Conservation (phyloP, 2,113 vertebrate genomes). For the Apodemus sylvaticus region DNA sequence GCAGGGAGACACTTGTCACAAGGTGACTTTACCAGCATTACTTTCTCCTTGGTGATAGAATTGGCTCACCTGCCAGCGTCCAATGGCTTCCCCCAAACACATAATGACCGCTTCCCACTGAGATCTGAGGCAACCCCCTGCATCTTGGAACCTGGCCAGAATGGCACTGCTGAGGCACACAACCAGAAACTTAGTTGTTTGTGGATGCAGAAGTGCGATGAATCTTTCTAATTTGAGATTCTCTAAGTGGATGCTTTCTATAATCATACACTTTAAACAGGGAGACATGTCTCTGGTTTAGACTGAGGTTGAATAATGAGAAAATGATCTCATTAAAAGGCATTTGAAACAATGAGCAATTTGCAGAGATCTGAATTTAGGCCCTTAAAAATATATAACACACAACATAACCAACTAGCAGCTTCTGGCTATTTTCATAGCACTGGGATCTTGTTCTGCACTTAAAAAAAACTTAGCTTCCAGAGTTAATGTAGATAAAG, state of each 20-base stretch:
- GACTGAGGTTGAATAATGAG: not conserved
- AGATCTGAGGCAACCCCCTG: conserved; percentile 84
- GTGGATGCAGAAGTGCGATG: conserved; percentile 85
- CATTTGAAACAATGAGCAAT: not conserved
- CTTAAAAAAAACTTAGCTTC: conserved; percentile 11
- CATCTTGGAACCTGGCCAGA: conserved; percentile 84
- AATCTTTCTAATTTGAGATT: conserved; percentile 82
- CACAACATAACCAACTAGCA: not conserved
- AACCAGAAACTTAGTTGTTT: conserved; percentile 79
- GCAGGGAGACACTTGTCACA: conserved; percentile 85
- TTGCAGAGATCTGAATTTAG: conserved; percentile 23
- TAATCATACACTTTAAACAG: conserved; percentile 30
- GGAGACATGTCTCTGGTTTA: not conserved
- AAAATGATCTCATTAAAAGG: not conserved
- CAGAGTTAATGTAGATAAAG: not conserved
- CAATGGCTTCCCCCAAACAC: conserved; percentile 82
- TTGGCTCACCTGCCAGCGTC: conserved; percentile 85
- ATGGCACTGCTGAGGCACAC: conserved; percentile 81
- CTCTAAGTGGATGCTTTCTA: conserved; percentile 20
- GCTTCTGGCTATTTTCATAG: not conserved
- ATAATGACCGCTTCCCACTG: conserved; percentile 83
- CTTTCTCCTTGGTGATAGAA: conserved; percentile 84
- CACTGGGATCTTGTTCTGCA: not conserved
- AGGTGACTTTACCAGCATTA: conserved; percentile 85
- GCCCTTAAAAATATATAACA: not conserved